Evolutionary conservation across 30 jellyfish, hydroid and myxozoan genomes (phyloP).

Genomic region (Hydra vulgaris): DNA sequence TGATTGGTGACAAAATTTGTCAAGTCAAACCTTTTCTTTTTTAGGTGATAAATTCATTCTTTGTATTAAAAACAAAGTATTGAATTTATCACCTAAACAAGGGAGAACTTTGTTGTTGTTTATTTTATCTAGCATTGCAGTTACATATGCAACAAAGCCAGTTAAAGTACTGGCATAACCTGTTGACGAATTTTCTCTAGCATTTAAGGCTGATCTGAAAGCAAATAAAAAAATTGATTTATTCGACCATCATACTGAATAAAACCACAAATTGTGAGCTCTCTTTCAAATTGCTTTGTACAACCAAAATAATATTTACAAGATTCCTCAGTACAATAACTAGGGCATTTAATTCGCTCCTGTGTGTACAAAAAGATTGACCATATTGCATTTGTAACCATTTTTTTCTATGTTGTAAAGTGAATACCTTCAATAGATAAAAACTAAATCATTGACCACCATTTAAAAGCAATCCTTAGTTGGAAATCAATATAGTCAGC

Average conservation of each 20-base stretch:
- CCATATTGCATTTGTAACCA: not conserved
- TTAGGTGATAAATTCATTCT: not conserved
- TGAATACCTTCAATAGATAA: no score
- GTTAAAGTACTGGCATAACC: not conserved
- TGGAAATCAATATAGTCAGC: no score
- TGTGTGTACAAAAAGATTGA: not conserved
- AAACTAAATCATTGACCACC: no score
- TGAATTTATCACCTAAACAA: no score
- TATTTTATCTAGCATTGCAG: not conserved
- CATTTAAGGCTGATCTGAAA: no score
- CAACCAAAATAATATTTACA: not conserved
- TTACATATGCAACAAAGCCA: not conserved
- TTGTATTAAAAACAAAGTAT: no score
- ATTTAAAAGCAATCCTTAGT: no score
- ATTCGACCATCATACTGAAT: not conserved
- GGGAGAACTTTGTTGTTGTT: not conserved
- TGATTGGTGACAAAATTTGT: not conserved
- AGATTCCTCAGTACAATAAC: not conserved
- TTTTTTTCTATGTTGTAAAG: not conserved
- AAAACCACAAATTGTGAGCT: not conserved
- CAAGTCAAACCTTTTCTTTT: not conserved
- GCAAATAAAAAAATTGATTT: not conserved
- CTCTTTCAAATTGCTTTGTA: not conserved
- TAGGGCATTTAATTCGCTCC: not conserved
- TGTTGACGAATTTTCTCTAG: not conserved